These are phyloP conservation scores for Hyles euphorbiae DNA, from an alignment of 1,140 invertebrate genomes.

Conservation along the genomic window DNA sequence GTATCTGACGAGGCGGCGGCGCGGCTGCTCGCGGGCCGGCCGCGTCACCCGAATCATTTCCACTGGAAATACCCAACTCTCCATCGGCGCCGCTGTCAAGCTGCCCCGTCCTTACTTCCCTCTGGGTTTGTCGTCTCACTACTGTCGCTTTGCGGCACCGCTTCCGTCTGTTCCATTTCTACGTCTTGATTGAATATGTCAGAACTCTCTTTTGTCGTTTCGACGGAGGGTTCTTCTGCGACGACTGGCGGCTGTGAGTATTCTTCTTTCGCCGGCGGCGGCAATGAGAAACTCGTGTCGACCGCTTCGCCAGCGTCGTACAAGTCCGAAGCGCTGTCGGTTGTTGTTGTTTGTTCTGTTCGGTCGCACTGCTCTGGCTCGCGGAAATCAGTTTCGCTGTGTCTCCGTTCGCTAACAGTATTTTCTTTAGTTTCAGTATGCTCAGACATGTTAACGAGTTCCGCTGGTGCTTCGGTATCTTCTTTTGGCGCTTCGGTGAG, in stretches of 20 bases:
- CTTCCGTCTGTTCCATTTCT: not conserved
- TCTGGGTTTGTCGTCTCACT: slow-evolving; percentile 12
- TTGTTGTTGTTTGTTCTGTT: slow-evolving; percentile 7
- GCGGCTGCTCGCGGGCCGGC: slow-evolving; percentile 12
- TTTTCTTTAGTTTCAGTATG: too few species aligned
- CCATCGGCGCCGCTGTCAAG: slow-evolving; percentile 51
- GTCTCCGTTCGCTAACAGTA: not conserved
- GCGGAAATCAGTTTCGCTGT: not conserved
- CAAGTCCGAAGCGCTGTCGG: slow-evolving; percentile 23
- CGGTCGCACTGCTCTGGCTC: not conserved
- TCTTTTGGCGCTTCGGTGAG: not conserved
- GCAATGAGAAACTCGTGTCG: slow-evolving; percentile 40
- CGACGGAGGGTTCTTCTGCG: slow-evolving; percentile 10
- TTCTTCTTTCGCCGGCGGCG: slow-evolving; percentile 15
- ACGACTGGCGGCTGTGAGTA: slow-evolving; percentile 3
- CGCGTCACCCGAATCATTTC: slow-evolving; percentile 65
- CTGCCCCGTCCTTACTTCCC: slow-evolving; percentile 29
- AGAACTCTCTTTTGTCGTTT: slow-evolving; percentile 6
- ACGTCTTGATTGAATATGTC: slow-evolving; percentile 38
- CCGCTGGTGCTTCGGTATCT: not conserved
- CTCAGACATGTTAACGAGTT: not conserved
- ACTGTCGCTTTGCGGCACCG: slow-evolving; percentile 6
- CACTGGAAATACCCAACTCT: slow-evolving; percentile 64
- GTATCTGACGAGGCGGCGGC: slow-evolving; percentile 18
- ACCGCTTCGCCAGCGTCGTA: slow-evolving; percentile 49